These are phyloP conservation scores for Agelaius phoeniceus DNA, from an alignment of 2,113 vertebrate species.

Conservation along the genomic window DNA sequence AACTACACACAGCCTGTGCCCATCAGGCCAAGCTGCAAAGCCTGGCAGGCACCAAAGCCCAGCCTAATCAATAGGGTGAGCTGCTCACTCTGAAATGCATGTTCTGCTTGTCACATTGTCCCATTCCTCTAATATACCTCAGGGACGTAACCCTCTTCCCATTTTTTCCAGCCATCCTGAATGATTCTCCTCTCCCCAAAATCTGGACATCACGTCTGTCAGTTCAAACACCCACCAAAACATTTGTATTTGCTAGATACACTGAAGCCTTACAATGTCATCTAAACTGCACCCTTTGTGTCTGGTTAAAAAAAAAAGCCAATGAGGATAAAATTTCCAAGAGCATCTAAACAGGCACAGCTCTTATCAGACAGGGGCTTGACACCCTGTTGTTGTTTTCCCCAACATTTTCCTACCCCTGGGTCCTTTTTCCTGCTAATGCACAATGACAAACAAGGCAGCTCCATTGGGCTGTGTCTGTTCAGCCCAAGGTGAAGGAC, in stretches of 20 bases:
- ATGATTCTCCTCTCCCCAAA: neutral
- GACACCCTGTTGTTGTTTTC: neutral
- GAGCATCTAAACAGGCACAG: neutral
- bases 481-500: neutral
- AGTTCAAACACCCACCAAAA: neutral
- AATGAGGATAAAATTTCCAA: neutral
- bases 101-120: neutral
- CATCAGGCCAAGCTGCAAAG: neutral
- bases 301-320: neutral
- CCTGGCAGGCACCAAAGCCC: neutral
- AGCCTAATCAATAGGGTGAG: neutral
- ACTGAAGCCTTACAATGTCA: neutral
- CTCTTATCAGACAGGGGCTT: neutral
- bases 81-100: fast-evolving
- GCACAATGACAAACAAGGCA: neutral
- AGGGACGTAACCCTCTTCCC: neutral
- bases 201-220: neutral
- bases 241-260: neutral
- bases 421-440: neutral
- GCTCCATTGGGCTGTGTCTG: fast-evolving
- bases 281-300: neutral
- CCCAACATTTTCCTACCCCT: neutral
- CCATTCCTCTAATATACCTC: neutral
- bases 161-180: neutral
- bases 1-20: fast-evolving